Evolutionary conservation across 2,113 vertebrate species (phyloP), one percentile per base, ranked within the genome.

Genomic region (Lampris incognitus): DNA sequence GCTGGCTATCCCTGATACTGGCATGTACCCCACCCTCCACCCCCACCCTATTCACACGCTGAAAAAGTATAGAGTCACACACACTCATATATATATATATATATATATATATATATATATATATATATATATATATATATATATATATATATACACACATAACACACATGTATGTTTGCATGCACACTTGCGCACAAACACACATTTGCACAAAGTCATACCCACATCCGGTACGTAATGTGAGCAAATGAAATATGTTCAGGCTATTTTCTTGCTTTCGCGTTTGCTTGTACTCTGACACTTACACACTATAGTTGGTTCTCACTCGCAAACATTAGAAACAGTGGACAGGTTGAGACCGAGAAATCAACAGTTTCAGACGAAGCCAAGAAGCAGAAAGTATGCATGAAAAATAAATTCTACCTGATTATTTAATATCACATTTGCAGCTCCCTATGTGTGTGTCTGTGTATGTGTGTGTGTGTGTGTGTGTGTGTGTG

Each of bases 1-100:
- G 80, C 87, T 83, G 89, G 92, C 85, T 85, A 84, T 83, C 74
- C 79, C 72, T 65, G 67, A 69, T 74, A 44, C 78, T 89, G 81
- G 60, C 76, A 71, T 68, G 70, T 46, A 63, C 8, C 54, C 40
- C 38, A 56, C 38, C 60, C 24, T 24, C n/a, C 78, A 41, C 65
- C 66, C 50, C 56, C 71, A 66, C 77, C 70, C 36, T 64, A 39
- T 61, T 78, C 81, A 81, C 54, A 59, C 44, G 44, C 24, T 24
- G 24, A 24, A 24, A 24, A 24, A 24, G 24, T 24, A 24, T 24
- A 24, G 24, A 24, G 24, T 24, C 24, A 24, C 24, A 24, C 24
- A 37, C 51, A 50, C 40, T 37, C 9, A 2, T 13, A 66, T 2
- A 7, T 50, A 24, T 6, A 50, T n/a, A 38, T 44, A 54, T 37